phyloP scores from a whole-genome alignment of 2,113 vertebrate species.

The Oenanthe oenanthe region DNA sequence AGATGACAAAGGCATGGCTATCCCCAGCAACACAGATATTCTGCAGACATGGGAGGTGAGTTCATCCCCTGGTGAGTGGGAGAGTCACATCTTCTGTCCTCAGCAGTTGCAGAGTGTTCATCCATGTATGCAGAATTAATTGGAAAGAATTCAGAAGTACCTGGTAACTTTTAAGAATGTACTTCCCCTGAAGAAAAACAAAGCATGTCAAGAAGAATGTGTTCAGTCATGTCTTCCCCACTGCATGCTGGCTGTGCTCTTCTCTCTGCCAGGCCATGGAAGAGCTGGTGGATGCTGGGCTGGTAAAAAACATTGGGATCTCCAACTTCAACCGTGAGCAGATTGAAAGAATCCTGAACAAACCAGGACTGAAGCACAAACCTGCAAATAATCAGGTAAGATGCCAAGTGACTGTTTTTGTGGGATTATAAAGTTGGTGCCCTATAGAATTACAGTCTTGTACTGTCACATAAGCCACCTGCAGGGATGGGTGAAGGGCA shows the following conservation, averaged over 20 bases:
- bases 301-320: constrained; percentile 90
- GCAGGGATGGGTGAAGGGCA: not conserved
- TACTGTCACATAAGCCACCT: not conserved
- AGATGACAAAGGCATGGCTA: constrained; percentile 76
- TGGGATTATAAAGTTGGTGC: not conserved
- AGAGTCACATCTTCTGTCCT: not conserved
- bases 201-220: not conserved
- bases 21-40: constrained; percentile 76
- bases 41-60: constrained; percentile 90
- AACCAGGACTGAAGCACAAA: constrained; percentile 88
- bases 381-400: constrained; percentile 88
- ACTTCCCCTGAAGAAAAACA: not conserved
- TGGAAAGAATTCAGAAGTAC: not conserved
- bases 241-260: not conserved
- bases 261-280: constrained; percentile 86
- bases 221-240: not conserved
- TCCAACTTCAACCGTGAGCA: constrained; percentile 93
- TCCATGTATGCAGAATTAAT: not conserved
- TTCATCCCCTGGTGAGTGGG: too few relatives aligned
- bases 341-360: constrained; percentile 85
- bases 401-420: not conserved
- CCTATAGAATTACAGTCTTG: not conserved
- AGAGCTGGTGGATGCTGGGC: constrained; percentile 85
- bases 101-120: not conserved
- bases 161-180: not conserved